phyloP scores from a whole-genome alignment of 2,888 invertebrate species.

The Volucella bombylans region DNA sequence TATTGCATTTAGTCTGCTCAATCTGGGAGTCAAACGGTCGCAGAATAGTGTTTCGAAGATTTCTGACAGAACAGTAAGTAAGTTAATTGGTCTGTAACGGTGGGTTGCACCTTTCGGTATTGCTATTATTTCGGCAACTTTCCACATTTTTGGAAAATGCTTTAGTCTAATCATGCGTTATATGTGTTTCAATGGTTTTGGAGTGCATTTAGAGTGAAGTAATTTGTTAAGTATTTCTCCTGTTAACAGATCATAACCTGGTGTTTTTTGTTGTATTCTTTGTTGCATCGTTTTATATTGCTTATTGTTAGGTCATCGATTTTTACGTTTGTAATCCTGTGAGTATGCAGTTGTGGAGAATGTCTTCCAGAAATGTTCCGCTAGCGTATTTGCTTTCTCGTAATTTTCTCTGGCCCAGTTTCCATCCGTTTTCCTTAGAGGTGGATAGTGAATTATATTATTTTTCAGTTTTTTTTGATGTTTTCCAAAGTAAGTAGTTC shows the following conservation, averaged over 20 bases:
- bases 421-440: too few species aligned
- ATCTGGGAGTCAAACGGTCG: not conserved
- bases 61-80: not conserved
- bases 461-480: too few species aligned
- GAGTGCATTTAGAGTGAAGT: not conserved
- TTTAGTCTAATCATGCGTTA: too few species aligned
- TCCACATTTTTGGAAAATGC: not conserved
- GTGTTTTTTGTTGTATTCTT: conserved; percentile 2
- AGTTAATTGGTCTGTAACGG: not conserved
- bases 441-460: too few species aligned
- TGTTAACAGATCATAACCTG: conserved; percentile 2
- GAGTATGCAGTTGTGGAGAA: not conserved
- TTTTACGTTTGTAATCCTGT: not conserved
- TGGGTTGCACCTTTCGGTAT: not conserved
- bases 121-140: conserved; percentile 3
- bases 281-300: conserved; percentile 4
- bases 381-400: too few species aligned
- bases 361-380: not conserved
- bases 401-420: too few species aligned
- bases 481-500: too few species aligned
- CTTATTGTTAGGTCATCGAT: not conserved
- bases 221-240: conserved; percentile 4
- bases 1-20: not conserved
- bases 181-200: not conserved
- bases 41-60: not conserved